These are phyloP conservation scores for Eupelmus urozonus DNA, from an alignment of 2,888 invertebrate genomes.

Conservation along the genomic window DNA sequence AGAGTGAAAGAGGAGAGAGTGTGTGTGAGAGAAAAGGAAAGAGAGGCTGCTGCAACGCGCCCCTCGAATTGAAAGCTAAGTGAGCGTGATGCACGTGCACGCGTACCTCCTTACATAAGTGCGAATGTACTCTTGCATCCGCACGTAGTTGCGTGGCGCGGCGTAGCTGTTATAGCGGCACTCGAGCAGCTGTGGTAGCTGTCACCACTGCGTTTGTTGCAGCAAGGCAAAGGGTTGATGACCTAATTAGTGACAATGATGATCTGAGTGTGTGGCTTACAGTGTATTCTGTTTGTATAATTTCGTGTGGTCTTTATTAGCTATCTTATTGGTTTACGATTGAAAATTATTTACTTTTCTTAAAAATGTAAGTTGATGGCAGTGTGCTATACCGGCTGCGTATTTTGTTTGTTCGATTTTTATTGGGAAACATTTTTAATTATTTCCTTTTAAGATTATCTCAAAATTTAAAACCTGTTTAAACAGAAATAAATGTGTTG, in stretches of 20 bases:
- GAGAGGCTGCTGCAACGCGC: conserved; percentile 26
- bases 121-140: conserved; percentile 27
- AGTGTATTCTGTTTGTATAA: too few relatives aligned
- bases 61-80: conserved; percentile 63
- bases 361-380: too few relatives aligned
- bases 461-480: too few relatives aligned
- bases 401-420: too few relatives aligned
- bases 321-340: too few relatives aligned
- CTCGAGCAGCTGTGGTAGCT: conserved; percentile 3
- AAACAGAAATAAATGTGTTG: too few relatives aligned
- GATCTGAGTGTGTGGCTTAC: too few relatives aligned
- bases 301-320: too few relatives aligned
- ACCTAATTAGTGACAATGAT: neutral
- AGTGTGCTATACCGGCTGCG: too few relatives aligned
- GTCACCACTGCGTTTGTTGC: neutral
- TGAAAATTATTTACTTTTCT: too few relatives aligned
- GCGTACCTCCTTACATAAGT: conserved; percentile 29
- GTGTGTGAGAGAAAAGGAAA: conserved; percentile 26
- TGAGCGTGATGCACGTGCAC: conserved; percentile 62
- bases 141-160: neutral
- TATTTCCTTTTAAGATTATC: too few relatives aligned
- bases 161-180: neutral
- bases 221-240: neutral
- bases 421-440: too few relatives aligned
- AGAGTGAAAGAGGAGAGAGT: neutral